Percentiles rank a stretch among this genome's conserved stretches.
Conservation (phyloP, 2,797 vertebrate genomes). For the Myotis myotis region DNA sequence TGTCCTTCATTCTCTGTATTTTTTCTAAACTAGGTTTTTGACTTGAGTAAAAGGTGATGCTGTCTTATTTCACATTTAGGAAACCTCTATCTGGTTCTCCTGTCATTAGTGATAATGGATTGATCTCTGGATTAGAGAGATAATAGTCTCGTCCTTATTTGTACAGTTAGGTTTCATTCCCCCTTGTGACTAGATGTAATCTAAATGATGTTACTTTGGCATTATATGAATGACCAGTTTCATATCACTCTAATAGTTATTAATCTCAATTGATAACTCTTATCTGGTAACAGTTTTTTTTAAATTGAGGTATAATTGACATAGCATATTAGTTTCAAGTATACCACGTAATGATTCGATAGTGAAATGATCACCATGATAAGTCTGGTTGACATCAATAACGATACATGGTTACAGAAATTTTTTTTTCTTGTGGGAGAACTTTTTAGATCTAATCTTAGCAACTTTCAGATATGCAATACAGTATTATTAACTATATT, state of each 20-base stretch:
- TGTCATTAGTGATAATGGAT: not conserved
- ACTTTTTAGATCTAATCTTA: not conserved
- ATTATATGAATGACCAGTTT: not conserved
- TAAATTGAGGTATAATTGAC: not conserved
- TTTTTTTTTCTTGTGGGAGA: not conserved
- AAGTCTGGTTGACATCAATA: not conserved
- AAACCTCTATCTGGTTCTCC: not conserved
- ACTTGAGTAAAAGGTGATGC: not conserved
- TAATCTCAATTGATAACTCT: not conserved
- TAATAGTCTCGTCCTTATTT: not conserved
- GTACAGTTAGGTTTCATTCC: not conserved
- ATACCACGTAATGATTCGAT: not conserved
- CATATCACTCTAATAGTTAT: not conserved
- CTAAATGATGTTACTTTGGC: slow-evolving; percentile 35
- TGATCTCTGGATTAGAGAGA: not conserved
- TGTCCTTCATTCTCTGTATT: not conserved
- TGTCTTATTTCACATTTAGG: slow-evolving; percentile 2
- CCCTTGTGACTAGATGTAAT: not conserved
- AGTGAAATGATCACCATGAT: not conserved
- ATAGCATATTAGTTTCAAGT: not conserved
- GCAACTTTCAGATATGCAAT: not conserved
- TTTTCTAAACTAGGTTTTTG: slow-evolving; percentile 46
- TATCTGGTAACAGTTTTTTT: not conserved
- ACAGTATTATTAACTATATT: not conserved
- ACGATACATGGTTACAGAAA: not conserved